phyloP scores from a whole-genome alignment of 2,113 vertebrate genomes.

The Brienomyrus longianalis region DNA sequence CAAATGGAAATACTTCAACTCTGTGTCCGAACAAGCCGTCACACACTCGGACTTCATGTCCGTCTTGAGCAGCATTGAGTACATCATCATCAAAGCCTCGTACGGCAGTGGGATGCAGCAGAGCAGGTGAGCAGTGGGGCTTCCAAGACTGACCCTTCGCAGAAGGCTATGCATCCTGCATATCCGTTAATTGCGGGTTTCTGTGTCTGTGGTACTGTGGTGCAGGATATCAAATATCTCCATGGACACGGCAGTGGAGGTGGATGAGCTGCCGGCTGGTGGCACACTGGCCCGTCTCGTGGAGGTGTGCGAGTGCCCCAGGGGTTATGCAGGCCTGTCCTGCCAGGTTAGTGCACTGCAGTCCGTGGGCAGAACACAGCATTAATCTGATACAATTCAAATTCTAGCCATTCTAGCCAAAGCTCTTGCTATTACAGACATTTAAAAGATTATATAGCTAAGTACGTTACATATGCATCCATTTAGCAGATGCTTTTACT shows the following conservation, averaged over 20 bases:
- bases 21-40: slow-evolving; percentile 74
- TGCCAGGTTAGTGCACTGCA: slow-evolving; percentile 73
- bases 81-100: slow-evolving; percentile 82
- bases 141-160: neutral
- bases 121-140: slow-evolving; percentile 71
- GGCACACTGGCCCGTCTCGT: slow-evolving; percentile 56
- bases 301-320: slow-evolving; percentile 80
- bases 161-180: neutral
- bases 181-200: neutral
- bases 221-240: slow-evolving; percentile 83
- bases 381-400: neutral
- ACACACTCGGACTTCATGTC: slow-evolving; percentile 80
- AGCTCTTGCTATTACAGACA: neutral
- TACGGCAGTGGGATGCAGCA: slow-evolving; percentile 80
- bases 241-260: slow-evolving; percentile 72
- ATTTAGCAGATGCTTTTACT: too few relatives aligned
- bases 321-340: slow-evolving; percentile 76
- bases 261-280: slow-evolving; percentile 39
- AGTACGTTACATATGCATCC: too few relatives aligned
- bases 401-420: neutral
- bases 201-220: neutral
- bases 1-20: slow-evolving; percentile 89
- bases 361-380: neutral
- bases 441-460: neutral
- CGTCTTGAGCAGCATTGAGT: slow-evolving; percentile 75